Conservation (phyloP, 2,888 invertebrate species). For the Melangyna quadrimaculata region DNA sequence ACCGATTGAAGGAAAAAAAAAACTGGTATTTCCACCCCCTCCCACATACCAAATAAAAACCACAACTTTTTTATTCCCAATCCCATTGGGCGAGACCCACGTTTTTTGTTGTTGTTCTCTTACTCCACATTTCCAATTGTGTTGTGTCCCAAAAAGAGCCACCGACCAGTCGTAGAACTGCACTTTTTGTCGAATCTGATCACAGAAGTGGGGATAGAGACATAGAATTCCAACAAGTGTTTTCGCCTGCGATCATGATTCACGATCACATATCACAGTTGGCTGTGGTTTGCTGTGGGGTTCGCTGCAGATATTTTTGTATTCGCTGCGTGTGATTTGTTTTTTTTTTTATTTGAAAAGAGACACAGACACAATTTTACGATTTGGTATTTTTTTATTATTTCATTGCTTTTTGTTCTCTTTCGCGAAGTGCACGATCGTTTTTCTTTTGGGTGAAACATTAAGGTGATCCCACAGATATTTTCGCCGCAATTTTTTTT, state of each 20-base stretch:
- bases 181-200: slow-evolving; percentile 40
- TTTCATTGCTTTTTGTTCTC: not conserved
- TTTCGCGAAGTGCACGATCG: not conserved
- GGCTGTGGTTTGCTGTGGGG: slow-evolving; percentile 60
- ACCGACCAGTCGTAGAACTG: slow-evolving; percentile 58
- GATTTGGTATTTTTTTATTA: not conserved
- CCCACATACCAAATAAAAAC: not conserved
- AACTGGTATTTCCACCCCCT: slow-evolving; percentile 55
- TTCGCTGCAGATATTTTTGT: slow-evolving; percentile 57
- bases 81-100: slow-evolving; percentile 61
- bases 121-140: slow-evolving; percentile 33
- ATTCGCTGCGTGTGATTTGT: slow-evolving; percentile 38
- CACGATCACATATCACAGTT: slow-evolving; percentile 65
- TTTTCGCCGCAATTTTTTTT: slow-evolving; percentile 51
- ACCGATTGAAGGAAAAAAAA: slow-evolving; percentile 8
- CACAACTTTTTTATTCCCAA: slow-evolving; percentile 42
- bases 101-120: slow-evolving; percentile 56
- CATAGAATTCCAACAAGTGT: slow-evolving; percentile 29
- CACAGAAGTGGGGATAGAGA: slow-evolving; percentile 50
- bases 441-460: slow-evolving; percentile 32
- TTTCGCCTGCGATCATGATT: slow-evolving; percentile 54
- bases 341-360: not conserved
- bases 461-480: slow-evolving; percentile 57
- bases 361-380: not conserved
- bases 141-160: slow-evolving; percentile 29